These are phyloP conservation scores for Microhierax caerulescens DNA, from an alignment of 2,797 vertebrate species.

Conservation along the genomic window DNA sequence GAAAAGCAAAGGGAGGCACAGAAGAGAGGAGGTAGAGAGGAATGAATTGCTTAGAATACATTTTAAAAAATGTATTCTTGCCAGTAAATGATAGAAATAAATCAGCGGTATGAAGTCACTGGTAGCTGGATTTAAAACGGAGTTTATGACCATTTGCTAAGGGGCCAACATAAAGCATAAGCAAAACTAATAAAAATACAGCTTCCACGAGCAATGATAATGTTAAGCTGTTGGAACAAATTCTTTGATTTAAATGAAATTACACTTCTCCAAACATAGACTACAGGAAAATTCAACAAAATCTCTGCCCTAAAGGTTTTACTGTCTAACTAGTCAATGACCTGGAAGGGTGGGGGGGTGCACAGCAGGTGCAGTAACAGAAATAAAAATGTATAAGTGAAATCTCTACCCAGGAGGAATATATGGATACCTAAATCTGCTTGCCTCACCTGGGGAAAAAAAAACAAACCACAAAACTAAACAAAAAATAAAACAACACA, in stretches of 20 bases:
- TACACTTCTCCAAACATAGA: background rate
- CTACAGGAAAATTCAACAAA: background rate
- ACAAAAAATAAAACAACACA: background rate
- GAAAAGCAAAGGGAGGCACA: background rate
- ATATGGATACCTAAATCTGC: background rate
- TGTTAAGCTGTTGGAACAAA: background rate
- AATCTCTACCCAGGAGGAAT: background rate
- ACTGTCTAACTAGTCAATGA: background rate
- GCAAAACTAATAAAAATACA: conserved; percentile 47
- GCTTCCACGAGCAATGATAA: background rate
- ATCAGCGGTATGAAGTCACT: conserved; percentile 54
- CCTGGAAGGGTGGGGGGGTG: no score
- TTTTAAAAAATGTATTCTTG: conserved; percentile 30
- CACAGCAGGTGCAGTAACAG: background rate
- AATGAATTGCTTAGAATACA: conserved; percentile 14
- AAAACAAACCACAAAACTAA: background rate
- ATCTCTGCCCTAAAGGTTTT: background rate
- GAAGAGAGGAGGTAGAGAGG: background rate
- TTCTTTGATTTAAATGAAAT: background rate
- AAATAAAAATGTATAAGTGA: background rate
- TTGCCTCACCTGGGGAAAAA: background rate
- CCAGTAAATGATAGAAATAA: conserved; percentile 58
- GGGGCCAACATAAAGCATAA: conserved; percentile 39
- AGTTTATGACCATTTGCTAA: conserved; percentile 49
- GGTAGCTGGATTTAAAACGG: conserved; percentile 36